phyloP scores from a whole-genome alignment of 1,140 invertebrate genomes.

The Delia radicum region DNA sequence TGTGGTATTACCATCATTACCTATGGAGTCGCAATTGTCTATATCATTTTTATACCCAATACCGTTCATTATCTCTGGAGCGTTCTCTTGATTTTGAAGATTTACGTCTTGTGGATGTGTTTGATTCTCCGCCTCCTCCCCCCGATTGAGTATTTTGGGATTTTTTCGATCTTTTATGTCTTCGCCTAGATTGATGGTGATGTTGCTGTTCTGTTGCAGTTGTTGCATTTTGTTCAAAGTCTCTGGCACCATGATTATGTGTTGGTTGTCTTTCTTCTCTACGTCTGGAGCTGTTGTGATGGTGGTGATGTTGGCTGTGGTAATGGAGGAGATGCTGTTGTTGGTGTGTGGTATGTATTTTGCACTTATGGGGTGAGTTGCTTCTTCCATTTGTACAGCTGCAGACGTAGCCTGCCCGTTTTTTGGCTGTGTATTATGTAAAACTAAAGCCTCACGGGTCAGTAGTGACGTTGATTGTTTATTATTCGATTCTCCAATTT shows the following conservation, averaged over 20 bases:
- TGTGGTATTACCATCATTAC: conserved; percentile 41
- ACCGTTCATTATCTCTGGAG: conserved; percentile 43
- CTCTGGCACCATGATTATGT: conserved; percentile 20
- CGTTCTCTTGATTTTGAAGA: conserved; percentile 33
- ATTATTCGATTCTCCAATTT: conserved; percentile 30
- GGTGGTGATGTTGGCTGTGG: conserved; percentile 28
- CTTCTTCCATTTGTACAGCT: conserved; percentile 48
- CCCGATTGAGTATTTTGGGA: conserved; percentile 30
- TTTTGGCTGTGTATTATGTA: conserved; percentile 55
- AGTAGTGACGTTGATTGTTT: neutral
- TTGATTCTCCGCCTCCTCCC: neutral
- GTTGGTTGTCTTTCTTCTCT: conserved; percentile 34
- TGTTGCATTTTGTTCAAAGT: conserved; percentile 25
- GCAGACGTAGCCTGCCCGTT: conserved; percentile 62
- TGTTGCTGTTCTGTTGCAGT: conserved; percentile 26
- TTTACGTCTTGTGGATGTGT: conserved; percentile 30
- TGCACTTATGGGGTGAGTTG: conserved; percentile 30
- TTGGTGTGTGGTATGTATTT: conserved; percentile 8
- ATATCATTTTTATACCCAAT: conserved; percentile 44
- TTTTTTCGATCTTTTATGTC: conserved; percentile 47
- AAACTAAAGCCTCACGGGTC: conserved; percentile 30
- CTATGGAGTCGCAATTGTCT: neutral
- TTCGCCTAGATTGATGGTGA: conserved; percentile 30
- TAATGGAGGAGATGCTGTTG: conserved; percentile 3
- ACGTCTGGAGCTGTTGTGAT: conserved; percentile 55